Conservation (phyloP, 1,140 invertebrate genomes). For the Lucilia sericata region DNA sequence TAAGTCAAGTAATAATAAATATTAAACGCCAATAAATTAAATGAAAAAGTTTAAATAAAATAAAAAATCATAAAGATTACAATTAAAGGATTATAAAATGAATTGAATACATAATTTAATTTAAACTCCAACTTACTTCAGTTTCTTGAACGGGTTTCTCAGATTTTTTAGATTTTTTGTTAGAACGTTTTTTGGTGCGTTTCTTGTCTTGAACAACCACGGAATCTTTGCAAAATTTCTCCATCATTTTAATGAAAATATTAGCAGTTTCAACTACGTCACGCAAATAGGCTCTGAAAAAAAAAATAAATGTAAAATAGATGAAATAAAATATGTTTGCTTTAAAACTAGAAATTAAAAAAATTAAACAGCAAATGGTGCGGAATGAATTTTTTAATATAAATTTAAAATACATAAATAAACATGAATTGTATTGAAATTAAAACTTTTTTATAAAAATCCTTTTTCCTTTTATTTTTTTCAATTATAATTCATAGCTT, state of each 20-base stretch:
- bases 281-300: slow-evolving; percentile 80
- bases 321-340: background rate
- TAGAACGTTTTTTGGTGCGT: slow-evolving; percentile 50
- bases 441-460: too few relatives aligned
- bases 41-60: too few relatives aligned
- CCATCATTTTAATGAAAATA: slow-evolving; percentile 92
- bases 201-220: slow-evolving; percentile 82
- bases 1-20: too few relatives aligned
- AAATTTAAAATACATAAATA: too few relatives aligned
- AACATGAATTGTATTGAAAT: too few relatives aligned
- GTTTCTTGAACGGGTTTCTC: slow-evolving; percentile 53
- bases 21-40: too few relatives aligned
- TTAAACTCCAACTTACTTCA: slow-evolving; percentile 44
- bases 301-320: slow-evolving; percentile 37
- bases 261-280: slow-evolving; percentile 92
- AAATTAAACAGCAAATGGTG: background rate
- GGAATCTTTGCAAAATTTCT: slow-evolving; percentile 79
- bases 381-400: too few relatives aligned
- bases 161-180: slow-evolving; percentile 53
- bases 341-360: background rate
- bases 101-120: too few relatives aligned
- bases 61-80: too few relatives aligned
- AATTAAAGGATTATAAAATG: too few relatives aligned
- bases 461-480: too few relatives aligned
- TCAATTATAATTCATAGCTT: background rate